phyloP scores from a whole-genome alignment of 2,797 vertebrate genomes.

The Graptemys geographica region DNA sequence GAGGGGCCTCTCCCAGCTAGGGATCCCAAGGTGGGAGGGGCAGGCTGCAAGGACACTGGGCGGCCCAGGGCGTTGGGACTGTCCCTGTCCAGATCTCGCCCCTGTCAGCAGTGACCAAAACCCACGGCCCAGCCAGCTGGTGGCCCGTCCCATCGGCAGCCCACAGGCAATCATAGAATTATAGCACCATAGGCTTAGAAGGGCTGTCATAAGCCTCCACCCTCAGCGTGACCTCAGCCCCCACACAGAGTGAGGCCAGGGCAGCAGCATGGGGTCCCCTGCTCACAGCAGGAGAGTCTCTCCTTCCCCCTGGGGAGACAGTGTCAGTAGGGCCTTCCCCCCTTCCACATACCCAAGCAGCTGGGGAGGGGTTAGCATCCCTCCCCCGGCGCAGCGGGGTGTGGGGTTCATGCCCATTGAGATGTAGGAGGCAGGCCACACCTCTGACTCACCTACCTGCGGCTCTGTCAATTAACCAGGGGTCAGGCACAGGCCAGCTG shows the following conservation, averaged over 20 bases:
- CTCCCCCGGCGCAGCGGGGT: no score
- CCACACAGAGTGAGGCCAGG: no score
- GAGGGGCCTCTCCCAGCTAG: background rate
- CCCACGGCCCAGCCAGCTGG: background rate
- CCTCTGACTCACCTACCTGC: no score
- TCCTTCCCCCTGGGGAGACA: no score
- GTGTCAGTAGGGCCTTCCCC: no score
- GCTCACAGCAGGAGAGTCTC: no score
- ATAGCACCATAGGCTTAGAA: background rate
- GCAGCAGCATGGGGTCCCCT: no score
- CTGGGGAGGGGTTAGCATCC: no score
- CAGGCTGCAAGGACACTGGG: background rate
- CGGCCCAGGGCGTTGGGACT: background rate
- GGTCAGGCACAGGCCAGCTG: background rate
- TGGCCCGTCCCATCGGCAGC: background rate
- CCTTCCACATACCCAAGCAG: no score
- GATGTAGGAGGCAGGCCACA: no score
- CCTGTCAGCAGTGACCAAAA: background rate
- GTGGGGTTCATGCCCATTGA: no score
- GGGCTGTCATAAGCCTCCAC: background rate
- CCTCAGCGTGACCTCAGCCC: background rate
- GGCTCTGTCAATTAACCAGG: no score
- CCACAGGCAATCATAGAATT: background rate
- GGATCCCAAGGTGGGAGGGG: background rate
- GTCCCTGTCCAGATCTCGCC: background rate